Evolutionary conservation across 2,113 vertebrate species (phyloP), one percentile per base, ranked within the genome.

Genomic region (Caracal caracal): DNA sequence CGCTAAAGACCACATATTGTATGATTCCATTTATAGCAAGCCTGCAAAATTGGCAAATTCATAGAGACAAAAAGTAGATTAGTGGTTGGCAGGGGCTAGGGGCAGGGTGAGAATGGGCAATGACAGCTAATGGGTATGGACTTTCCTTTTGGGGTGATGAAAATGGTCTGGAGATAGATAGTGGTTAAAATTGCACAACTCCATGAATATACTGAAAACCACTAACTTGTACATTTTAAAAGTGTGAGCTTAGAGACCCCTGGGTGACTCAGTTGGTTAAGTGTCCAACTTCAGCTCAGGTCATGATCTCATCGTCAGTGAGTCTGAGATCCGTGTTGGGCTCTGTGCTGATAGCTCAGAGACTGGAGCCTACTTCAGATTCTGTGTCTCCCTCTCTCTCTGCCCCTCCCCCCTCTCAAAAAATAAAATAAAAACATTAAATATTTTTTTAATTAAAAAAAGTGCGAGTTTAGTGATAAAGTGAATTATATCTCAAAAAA

Each of bases 141-240:
- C 16, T 35, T 53, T 85, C 24, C 79, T 88, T 75, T 40, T 6
- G n/a, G 35, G 78, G 40, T 83, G 26, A 70, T 87, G 40, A 79
- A 90, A 93, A 88, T 56, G 20, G 63, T 84, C 63, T 90, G 70
- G 3, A 93, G 63, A 26, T 47, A 88, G 59, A 40, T 40, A 80
- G 30, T 92, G 37, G 15, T 9, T 81, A 28, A n/a, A 51, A 40
- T 59, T 83, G 56, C 12, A 37, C 59, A 80, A 40, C 33, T 84
- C 17, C 76, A 22, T 61, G 70, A 93, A 47, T 61, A 75, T 59
- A 88, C 13, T 63, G 47, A 79, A 87, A 89, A 10, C 12, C 43
- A 76, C 71, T 87, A 70, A 83, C 65, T 51, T 59, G 53, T 78
- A 73, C 24, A 66, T 76, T 94, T 96, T 94, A 12, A 76, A 94